These are phyloP conservation scores for Semaprochilodus insignis DNA, from an alignment of 2,797 vertebrate species.

Conservation along the genomic window DNA sequence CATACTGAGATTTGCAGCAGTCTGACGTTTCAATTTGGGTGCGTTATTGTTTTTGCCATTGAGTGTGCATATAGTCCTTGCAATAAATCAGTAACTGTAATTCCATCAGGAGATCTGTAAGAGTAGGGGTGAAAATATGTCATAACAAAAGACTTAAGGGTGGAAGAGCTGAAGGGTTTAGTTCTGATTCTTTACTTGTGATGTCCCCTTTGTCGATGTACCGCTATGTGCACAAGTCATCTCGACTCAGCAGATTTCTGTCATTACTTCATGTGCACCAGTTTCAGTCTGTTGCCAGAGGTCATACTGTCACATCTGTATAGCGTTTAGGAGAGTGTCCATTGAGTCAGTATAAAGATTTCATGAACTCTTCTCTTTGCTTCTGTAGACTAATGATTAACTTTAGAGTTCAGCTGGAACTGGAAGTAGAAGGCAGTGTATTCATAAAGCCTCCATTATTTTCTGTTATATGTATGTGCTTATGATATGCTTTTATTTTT, in stretches of 20 bases:
- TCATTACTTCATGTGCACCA: background rate
- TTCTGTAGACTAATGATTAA: conserved; percentile 9
- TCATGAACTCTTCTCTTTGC: background rate
- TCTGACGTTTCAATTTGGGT: no score
- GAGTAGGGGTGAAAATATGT: background rate
- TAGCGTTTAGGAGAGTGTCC: background rate
- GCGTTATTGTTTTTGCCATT: no score
- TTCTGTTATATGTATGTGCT: background rate
- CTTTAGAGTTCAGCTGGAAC: background rate
- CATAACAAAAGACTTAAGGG: background rate
- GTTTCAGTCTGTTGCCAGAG: background rate
- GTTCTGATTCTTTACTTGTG: no score
- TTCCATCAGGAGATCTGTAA: background rate
- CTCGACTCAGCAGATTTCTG: background rate
- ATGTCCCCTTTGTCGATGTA: background rate
- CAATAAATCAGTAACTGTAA: background rate
- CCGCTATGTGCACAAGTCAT: background rate
- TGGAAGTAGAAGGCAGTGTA: background rate
- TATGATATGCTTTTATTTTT: background rate
- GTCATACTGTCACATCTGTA: background rate
- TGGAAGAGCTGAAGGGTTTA: background rate
- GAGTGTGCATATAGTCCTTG: no score
- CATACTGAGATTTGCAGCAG: no score
- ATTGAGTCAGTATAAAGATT: background rate
- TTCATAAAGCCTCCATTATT: background rate